These are phyloP conservation scores for Gasterosteus nipponicus DNA, from an alignment of 2,113 vertebrate genomes.

Conservation along the genomic window DNA sequence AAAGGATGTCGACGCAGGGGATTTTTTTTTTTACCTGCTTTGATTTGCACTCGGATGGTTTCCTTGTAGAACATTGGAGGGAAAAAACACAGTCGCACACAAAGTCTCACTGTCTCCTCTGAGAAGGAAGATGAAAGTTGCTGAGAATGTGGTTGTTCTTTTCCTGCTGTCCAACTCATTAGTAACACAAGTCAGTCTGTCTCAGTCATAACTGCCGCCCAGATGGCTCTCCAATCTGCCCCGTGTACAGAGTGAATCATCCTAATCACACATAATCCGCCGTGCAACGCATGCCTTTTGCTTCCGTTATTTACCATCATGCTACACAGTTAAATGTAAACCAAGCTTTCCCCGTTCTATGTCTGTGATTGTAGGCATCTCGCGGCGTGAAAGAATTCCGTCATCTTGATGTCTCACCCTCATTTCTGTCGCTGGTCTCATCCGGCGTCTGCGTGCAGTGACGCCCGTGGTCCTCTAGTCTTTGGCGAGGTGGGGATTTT, in stretches of 20 bases:
- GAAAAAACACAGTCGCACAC: neutral
- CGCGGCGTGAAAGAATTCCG: neutral
- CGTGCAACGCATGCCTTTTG: constrained; percentile 69
- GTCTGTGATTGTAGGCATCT: constrained; percentile 15
- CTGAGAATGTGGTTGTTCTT: constrained; percentile 61
- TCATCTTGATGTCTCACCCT: constrained; percentile 25
- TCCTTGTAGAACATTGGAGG: neutral
- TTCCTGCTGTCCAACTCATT: constrained; percentile 67
- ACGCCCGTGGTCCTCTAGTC: constrained; percentile 37
- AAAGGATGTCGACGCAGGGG: constrained; percentile 5
- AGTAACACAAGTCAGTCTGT: constrained; percentile 64
- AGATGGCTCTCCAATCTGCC: constrained; percentile 77
- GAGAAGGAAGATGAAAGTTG: constrained; percentile 31
- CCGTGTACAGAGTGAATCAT: constrained; percentile 66
- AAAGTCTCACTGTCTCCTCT: constrained; percentile 14
- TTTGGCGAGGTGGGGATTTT: constrained; percentile 64
- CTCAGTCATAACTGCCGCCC: constrained; percentile 57
- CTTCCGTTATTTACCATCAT: constrained; percentile 49
- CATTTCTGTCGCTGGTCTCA: constrained; percentile 38
- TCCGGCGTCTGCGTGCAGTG: constrained; percentile 55
- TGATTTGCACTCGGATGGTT: neutral
- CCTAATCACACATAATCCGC: constrained; percentile 69
- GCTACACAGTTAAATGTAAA: constrained; percentile 52
- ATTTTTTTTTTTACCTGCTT: neutral
- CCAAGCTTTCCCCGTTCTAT: constrained; percentile 3